These are phyloP conservation scores for Dryobates pubescens DNA, from an alignment of 2,797 vertebrate genomes.

Conservation along the genomic window DNA sequence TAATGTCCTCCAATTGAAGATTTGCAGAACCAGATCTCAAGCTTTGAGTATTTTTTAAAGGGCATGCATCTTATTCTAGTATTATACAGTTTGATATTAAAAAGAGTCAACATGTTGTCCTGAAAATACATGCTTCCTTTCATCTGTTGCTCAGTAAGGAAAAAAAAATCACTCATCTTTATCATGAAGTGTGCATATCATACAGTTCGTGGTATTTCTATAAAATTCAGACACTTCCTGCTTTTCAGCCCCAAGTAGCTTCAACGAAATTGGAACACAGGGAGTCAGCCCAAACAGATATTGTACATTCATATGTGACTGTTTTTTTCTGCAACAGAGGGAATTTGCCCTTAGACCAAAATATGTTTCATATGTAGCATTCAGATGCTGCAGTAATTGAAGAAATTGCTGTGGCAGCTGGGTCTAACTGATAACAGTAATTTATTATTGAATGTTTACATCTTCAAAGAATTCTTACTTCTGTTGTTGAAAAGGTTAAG, in stretches of 20 bases:
- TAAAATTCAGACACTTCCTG: not conserved
- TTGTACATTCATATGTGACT: accelerated
- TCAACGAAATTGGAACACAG: not conserved
- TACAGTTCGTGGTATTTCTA: not conserved
- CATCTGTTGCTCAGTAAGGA: not conserved
- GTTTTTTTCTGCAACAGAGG: not conserved
- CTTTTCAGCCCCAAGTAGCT: not conserved
- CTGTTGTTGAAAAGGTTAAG: not conserved
- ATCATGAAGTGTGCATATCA: not conserved
- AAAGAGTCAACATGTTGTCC: not conserved
- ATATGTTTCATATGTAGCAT: not conserved
- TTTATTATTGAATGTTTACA: not conserved
- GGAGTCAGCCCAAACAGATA: not conserved
- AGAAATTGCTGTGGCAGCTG: not conserved
- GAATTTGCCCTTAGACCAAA: not conserved
- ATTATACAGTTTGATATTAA: not conserved
- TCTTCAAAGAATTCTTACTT: not conserved
- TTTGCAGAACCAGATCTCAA: not conserved
- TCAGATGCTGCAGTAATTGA: not conserved
- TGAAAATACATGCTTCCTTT: not conserved
- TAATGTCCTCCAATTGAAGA: not conserved
- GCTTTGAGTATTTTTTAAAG: not conserved
- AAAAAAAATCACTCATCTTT: not conserved
- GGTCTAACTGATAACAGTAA: not conserved
- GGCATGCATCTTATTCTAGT: not conserved